Conservation (phyloP, 2,797 vertebrate genomes). For the Psittacula echo region DNA sequence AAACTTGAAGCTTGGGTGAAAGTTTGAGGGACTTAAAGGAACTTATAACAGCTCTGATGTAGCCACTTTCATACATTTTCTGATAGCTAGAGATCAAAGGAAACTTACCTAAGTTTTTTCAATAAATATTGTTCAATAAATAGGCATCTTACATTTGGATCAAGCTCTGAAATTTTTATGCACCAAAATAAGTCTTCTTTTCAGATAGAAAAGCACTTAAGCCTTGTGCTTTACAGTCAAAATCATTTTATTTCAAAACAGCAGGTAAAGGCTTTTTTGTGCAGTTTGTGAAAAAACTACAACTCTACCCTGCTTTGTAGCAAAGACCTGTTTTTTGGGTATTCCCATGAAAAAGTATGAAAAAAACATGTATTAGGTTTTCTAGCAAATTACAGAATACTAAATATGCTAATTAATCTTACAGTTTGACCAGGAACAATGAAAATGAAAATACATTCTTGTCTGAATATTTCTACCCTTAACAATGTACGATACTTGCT, state of each 20-base stretch:
- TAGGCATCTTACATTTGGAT: neutral
- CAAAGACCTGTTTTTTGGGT: neutral
- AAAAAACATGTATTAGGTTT: neutral
- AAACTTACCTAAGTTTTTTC: neutral
- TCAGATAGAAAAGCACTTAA: neutral
- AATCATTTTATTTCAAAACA: neutral
- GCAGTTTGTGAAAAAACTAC: neutral
- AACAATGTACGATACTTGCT: neutral
- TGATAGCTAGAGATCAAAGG: neutral
- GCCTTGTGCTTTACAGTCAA: neutral
- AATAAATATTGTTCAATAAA: neutral
- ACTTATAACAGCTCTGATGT: neutral
- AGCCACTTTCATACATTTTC: neutral
- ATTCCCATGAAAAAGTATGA: neutral
- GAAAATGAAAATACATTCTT: neutral
- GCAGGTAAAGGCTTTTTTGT: neutral
- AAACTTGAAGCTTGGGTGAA: neutral
- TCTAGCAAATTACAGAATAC: neutral
- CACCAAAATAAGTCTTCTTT: neutral
- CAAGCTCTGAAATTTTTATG: neutral
- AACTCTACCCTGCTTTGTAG: neutral
- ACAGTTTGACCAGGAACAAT: neutral
- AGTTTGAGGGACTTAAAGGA: neutral
- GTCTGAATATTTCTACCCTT: neutral
- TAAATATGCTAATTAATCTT: neutral